Conservation (phyloP, 35 echinoderm and acorn worm genomes). For the Apostichopus californicus region DNA sequence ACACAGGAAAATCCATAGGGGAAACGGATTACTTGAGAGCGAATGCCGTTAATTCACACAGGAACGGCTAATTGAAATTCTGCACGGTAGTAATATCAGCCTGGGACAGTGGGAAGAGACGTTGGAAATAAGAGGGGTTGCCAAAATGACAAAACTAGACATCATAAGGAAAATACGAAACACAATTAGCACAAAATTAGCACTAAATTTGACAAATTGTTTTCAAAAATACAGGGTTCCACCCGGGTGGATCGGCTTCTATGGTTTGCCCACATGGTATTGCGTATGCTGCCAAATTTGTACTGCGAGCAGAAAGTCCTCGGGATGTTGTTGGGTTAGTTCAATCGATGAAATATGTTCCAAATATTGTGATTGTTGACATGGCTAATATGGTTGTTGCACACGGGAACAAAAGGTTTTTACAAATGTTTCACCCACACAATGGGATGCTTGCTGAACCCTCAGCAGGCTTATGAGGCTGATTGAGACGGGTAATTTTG, state of each 20-base stretch:
- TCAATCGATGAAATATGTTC: constrained; percentile 49
- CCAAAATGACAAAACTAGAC: constrained; percentile 23
- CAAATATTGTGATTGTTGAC: constrained; percentile 55
- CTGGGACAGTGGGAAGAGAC: background rate
- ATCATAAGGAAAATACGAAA: constrained; percentile 13
- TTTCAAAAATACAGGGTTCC: constrained; percentile 28
- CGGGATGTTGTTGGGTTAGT: constrained; percentile 31
- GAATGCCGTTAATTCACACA: background rate
- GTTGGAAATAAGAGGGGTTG: constrained; percentile 3
- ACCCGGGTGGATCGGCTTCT: constrained; percentile 2
- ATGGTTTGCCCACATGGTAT: constrained; percentile 52
- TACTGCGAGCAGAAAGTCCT: constrained; percentile 53
- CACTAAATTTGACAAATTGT: constrained; percentile 16
- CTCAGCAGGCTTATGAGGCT: background rate
- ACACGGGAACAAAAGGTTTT: constrained; percentile 15
- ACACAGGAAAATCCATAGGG: constrained; percentile 18
- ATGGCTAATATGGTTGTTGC: constrained; percentile 55
- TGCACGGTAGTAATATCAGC: background rate
- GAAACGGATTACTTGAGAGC: background rate
- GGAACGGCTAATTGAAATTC: background rate
- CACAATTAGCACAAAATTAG: background rate
- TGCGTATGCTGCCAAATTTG: constrained; percentile 40
- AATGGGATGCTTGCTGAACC: constrained; percentile 34
- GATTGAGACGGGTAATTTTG: background rate
- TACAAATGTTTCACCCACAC: constrained; percentile 40